phyloP scores from a whole-genome alignment of 2,888 invertebrate genomes.

The Vesta saturnalis region DNA sequence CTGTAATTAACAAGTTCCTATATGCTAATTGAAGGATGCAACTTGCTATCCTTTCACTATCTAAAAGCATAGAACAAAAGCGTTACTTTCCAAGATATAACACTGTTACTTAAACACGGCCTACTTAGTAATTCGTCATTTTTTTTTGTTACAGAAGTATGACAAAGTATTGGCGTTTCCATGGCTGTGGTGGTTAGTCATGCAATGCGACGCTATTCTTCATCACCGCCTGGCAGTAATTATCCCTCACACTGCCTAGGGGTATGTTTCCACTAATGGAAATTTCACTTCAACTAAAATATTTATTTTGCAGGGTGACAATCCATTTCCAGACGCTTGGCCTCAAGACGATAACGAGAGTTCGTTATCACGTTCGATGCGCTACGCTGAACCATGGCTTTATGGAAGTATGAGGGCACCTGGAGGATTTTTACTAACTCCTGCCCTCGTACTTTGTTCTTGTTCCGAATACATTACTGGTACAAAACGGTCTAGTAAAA shows the following conservation, averaged over 20 bases:
- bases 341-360: constrained; percentile 69
- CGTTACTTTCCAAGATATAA: background rate
- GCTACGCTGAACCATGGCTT: constrained; percentile 86
- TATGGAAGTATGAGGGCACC: constrained; percentile 77
- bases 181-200: constrained; percentile 75
- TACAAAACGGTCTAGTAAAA: constrained; percentile 76
- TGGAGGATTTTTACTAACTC: constrained; percentile 61
- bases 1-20: background rate
- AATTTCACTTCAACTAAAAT: background rate
- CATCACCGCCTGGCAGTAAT: constrained; percentile 71
- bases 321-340: constrained; percentile 46
- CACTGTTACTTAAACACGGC: no score
- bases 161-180: constrained; percentile 64
- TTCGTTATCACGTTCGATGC: constrained; percentile 80
- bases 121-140: constrained; percentile 2
- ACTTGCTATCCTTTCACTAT: background rate
- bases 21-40: background rate
- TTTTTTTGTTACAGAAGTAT: constrained; percentile 67
- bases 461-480: constrained; percentile 83
- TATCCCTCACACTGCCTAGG: constrained; percentile 70
- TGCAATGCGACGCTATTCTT: constrained; percentile 74
- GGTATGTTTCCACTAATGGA: constrained; percentile 60
- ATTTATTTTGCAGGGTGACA: constrained; percentile 48
- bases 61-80: no score
- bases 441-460: constrained; percentile 80